Conservation (phyloP, 2,797 vertebrate genomes). For the Catharus ustulatus region DNA sequence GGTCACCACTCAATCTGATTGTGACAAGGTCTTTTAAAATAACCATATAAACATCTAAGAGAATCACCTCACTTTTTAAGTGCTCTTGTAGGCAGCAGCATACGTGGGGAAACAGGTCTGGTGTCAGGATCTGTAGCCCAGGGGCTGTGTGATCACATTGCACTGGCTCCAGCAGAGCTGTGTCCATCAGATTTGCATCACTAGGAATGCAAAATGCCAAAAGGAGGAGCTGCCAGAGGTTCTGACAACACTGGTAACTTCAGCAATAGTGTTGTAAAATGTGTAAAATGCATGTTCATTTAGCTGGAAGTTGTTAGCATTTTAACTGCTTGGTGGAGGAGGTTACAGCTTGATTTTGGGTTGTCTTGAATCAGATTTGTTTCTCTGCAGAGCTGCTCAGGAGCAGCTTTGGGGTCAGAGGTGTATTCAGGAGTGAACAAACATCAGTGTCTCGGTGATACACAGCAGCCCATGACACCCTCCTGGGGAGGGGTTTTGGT, state of each 20-base stretch:
- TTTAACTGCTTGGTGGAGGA: background rate
- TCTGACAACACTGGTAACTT: too few relatives aligned
- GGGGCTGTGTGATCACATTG: background rate
- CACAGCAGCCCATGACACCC: background rate
- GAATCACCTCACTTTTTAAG: background rate
- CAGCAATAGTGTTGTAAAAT: rapidly evolving
- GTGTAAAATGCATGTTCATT: rapidly evolving
- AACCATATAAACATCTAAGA: background rate
- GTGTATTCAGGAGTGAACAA: background rate
- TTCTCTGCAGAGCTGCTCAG: background rate
- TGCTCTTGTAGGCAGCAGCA: background rate
- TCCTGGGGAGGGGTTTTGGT: background rate
- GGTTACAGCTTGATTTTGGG: background rate
- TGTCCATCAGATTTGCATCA: background rate
- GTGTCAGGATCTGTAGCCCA: background rate
- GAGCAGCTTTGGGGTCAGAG: background rate
- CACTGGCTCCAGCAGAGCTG: background rate
- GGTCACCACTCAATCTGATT: background rate
- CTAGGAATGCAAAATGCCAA: background rate
- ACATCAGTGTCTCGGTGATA: background rate
- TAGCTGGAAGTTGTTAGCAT: background rate
- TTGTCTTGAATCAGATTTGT: background rate
- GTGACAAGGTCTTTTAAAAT: background rate
- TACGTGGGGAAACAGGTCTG: background rate
- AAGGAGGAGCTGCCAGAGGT: background rate